Percentiles rank a stretch among this genome's conserved stretches.
phyloP scores from a whole-genome alignment of 2,888 invertebrate species.

The Sarcophaga rosellei region DNA sequence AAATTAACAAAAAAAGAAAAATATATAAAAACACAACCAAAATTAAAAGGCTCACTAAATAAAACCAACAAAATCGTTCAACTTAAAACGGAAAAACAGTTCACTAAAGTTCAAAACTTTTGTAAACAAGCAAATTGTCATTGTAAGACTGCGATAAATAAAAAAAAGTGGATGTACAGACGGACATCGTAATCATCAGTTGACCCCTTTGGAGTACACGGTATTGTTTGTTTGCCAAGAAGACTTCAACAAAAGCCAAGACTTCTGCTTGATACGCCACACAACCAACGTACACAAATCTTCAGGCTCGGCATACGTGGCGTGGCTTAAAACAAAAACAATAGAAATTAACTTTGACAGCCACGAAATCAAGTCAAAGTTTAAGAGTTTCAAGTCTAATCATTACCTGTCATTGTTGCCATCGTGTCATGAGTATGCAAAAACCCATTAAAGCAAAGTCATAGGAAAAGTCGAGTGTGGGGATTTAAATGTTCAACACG shows the following conservation, averaged over 20 bases:
- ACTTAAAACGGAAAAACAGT: slow-evolving; percentile 6
- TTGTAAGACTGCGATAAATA: slow-evolving; percentile 4
- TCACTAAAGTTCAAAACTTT: slow-evolving; percentile 52
- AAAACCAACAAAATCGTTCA: slow-evolving; percentile 13
- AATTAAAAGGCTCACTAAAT: too few species aligned
- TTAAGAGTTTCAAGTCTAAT: not conserved
- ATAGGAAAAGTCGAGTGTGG: too few species aligned
- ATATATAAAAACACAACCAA: too few species aligned
- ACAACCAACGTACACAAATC: too few species aligned
- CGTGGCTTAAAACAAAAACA: not conserved
- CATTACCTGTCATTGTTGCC: slow-evolving; percentile 26
- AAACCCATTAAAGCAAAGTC: not conserved
- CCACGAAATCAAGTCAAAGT: not conserved
- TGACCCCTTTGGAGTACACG: too few species aligned
- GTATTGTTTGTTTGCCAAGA: too few species aligned
- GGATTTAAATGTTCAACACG: too few species aligned
- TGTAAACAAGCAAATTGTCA: slow-evolving; percentile 57
- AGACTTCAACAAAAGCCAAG: too few species aligned
- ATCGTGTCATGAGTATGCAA: not conserved
- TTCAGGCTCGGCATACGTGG: not conserved
- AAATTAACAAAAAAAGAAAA: too few species aligned
- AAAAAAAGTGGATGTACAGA: not conserved
- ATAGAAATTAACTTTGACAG: not conserved
- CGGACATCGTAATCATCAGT: not conserved
- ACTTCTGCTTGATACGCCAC: too few species aligned